Percentiles rank a stretch among this genome's conserved stretches.
Conservation (phyloP, 1,140 invertebrate species). For the Meloidogyne floridensis region DNA sequence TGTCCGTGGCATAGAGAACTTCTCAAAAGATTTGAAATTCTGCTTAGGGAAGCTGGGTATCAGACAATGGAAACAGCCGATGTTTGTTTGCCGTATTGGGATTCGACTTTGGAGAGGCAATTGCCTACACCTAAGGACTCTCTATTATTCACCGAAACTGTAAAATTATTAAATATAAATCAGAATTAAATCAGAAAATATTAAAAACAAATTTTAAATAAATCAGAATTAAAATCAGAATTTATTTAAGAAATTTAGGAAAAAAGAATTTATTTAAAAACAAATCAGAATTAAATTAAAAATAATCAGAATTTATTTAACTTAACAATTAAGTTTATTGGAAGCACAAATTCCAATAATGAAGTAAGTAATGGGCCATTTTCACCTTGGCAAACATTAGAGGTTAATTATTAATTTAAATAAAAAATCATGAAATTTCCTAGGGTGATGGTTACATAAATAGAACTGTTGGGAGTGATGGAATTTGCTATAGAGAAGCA, state of each 20-base stretch:
- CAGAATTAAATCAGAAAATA: not conserved
- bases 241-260: conserved; percentile 20
- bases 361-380: conserved; percentile 41
- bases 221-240: not conserved
- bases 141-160: conserved; percentile 58
- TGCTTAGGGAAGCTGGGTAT: conserved; percentile 45
- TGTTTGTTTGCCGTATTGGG: conserved; percentile 67
- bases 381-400: conserved; percentile 42
- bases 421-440: conserved; percentile 14
- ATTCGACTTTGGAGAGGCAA: conserved; percentile 63
- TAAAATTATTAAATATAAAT: not conserved
- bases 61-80: conserved; percentile 52
- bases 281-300: not conserved
- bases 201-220: not conserved
- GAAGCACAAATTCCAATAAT: conserved; percentile 55
- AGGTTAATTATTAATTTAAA: conserved; percentile 30
- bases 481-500: conserved; percentile 46
- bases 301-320: conserved; percentile 29
- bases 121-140: conserved; percentile 63
- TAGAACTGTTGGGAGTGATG: conserved; percentile 48
- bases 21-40: conserved; percentile 24
- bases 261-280: too few relatives aligned
- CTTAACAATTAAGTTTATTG: conserved; percentile 61
- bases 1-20: conserved; percentile 42
- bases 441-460: conserved; percentile 44